phyloP scores from a whole-genome alignment of 2,113 vertebrate species.

The Silurus glanis region DNA sequence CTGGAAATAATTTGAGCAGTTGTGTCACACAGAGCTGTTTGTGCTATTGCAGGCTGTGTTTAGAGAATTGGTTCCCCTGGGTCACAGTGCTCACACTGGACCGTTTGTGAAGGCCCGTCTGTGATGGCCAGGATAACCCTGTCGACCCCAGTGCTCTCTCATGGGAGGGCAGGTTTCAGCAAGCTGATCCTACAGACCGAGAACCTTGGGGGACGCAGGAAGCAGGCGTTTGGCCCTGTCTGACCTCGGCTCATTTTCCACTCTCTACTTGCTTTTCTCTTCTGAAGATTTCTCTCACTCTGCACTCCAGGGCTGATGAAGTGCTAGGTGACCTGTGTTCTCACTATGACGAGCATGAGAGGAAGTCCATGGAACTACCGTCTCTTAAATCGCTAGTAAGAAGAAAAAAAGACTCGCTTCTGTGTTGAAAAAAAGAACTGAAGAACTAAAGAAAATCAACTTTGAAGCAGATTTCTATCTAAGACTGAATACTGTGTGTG shows the following conservation, averaged over 20 bases:
- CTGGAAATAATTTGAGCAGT: constrained; percentile 55
- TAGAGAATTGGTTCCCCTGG: constrained; percentile 33
- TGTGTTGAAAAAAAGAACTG: background rate
- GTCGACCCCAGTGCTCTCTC: constrained; percentile 38
- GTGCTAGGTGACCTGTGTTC: constrained; percentile 48
- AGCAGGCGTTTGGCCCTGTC: constrained; percentile 55
- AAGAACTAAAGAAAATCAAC: background rate
- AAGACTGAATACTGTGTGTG: background rate
- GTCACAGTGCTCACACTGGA: constrained; percentile 41
- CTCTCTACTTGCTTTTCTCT: constrained; percentile 52
- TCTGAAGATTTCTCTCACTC: constrained; percentile 44
- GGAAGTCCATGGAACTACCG: background rate
- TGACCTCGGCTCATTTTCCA: constrained; percentile 55
- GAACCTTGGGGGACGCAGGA: constrained; percentile 48
- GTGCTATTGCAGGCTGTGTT: constrained; percentile 45
- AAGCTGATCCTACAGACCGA: constrained; percentile 46
- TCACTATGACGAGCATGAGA: constrained; percentile 12
- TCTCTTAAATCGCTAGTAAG: constrained; percentile 28
- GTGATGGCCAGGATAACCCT: constrained; percentile 42
- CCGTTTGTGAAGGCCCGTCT: constrained; percentile 35
- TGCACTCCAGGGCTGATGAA: constrained; percentile 48
- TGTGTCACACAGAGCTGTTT: constrained; percentile 49
- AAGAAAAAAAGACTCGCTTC: background rate
- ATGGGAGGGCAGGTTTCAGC: constrained; percentile 44
- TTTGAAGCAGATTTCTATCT: background rate